Conservation (phyloP, 2,797 vertebrate species). For the Danio albolineatus region DNA sequence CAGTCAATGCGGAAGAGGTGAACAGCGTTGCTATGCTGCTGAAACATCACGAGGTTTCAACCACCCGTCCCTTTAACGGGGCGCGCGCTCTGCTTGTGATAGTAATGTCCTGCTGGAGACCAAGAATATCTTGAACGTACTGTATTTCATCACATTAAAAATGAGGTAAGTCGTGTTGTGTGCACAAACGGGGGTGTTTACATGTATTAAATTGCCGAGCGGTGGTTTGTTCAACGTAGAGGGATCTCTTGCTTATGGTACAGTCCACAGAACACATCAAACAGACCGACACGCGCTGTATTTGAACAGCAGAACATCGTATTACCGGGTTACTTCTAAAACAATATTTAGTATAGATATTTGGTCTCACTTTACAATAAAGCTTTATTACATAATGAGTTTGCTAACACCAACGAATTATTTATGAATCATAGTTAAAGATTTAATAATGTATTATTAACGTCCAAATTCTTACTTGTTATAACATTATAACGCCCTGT, state of each 20-base stretch:
- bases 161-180: rapidly evolving
- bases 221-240: background rate
- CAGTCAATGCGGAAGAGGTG: constrained; percentile 69
- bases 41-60: background rate
- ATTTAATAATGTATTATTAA: no score
- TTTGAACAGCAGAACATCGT: background rate
- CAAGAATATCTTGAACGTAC: background rate
- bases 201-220: background rate
- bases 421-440: no score
- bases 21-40: constrained; percentile 16
- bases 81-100: background rate
- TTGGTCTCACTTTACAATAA: no score
- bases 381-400: no score
- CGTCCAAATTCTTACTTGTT: no score
- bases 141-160: background rate
- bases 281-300: background rate
- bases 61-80: constrained; percentile 1
- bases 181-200: background rate
- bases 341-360: background rate
- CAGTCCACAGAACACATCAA: background rate
- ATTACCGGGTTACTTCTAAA: background rate
- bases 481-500: no score
- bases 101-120: background rate
- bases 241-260: background rate
- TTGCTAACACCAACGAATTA: no score